phyloP scores from a whole-genome alignment of 2,797 vertebrate species.

The Enteromius anoplus region DNA sequence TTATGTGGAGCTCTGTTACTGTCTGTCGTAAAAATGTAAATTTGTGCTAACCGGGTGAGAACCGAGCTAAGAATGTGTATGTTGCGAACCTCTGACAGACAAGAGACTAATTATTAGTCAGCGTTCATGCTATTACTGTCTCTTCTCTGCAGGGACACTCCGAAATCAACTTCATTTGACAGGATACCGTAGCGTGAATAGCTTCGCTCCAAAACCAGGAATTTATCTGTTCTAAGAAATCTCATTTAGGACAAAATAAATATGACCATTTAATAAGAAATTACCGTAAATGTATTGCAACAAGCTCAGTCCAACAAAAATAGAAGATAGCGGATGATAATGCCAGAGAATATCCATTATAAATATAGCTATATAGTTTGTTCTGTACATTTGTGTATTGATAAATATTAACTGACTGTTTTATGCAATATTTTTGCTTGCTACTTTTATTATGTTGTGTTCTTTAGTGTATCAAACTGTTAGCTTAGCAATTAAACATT shows the following conservation, averaged over 20 bases:
- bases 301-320: not conserved
- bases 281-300: not conserved
- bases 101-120: slow-evolving; percentile 16
- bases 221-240: not conserved
- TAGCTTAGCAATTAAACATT: not conserved
- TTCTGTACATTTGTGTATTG: not conserved
- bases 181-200: not conserved
- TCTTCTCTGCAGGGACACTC: not conserved
- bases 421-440: not conserved
- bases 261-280: not conserved
- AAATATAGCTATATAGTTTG: not conserved
- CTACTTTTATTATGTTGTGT: not conserved
- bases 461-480: not conserved
- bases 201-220: not conserved
- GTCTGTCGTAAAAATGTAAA: not conserved
- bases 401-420: not conserved
- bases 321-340: not conserved
- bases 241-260: not conserved
- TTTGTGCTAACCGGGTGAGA: slow-evolving; percentile 9
- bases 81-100: slow-evolving; percentile 5
- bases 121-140: not conserved
- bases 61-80: not conserved
- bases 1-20: slow-evolving; percentile 16
- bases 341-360: not conserved
- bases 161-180: not conserved